Conservation (phyloP, 2,113 vertebrate species). For the Muntiacus muntjak region DNA sequence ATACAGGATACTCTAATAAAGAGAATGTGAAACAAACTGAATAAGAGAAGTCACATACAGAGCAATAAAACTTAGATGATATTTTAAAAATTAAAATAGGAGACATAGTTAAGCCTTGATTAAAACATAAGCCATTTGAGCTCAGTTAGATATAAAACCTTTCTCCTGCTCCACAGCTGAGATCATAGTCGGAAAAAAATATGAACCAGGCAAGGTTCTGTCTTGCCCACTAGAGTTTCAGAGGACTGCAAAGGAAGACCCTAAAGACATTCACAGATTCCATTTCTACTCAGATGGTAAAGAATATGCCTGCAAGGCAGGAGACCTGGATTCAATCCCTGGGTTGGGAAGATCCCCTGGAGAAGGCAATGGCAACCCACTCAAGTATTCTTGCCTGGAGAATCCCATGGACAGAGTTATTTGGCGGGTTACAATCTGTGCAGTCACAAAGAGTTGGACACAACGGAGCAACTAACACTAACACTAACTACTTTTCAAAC, state of each 20-base stretch:
- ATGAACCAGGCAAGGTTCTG: neutral
- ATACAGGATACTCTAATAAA: neutral
- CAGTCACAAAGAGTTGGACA: neutral
- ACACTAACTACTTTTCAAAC: neutral
- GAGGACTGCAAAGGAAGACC: neutral
- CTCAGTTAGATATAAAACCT: neutral
- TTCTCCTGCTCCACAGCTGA: neutral
- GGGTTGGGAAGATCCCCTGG: neutral
- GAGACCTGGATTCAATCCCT: neutral
- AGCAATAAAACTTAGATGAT: neutral
- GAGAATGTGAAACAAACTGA: neutral
- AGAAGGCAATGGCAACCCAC: neutral
- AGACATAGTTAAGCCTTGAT: neutral
- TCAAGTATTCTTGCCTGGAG: neutral
- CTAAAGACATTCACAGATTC: neutral
- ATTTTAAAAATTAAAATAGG: neutral
- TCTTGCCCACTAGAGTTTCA: neutral
- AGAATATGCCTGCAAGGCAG: neutral
- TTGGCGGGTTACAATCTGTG: neutral
- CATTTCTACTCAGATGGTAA: neutral
- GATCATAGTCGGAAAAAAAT: neutral
- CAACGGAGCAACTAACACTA: neutral
- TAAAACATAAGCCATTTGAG: conserved; percentile 9
- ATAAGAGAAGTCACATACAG: neutral
- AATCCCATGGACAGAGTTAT: neutral